Base-by-base conservation (phyloP, 2,888 invertebrate species). In the Lamellibrachia columna region DNA sequence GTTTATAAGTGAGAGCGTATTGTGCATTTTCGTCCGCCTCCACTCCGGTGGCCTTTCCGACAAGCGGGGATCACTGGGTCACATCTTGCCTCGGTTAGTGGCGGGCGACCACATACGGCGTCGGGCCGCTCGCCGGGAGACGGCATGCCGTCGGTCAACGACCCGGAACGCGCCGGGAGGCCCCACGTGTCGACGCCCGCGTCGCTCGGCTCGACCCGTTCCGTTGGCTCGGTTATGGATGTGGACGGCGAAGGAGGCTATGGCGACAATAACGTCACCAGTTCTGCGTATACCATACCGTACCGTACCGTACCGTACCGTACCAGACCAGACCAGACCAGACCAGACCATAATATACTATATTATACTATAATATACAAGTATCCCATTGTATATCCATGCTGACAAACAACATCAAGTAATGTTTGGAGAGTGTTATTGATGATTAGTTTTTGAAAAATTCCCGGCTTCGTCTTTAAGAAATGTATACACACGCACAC, bases 61-160 rank as follows among this genome's bases (percentile, higher is more conserved):
- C 11, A 4, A 8, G 53, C 22, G 53, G n/a, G 40, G 40, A 55
- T 92, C 53, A 53, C 28, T 92, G 92, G 60, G 40, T 92, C 52
- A 53, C 53, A 55, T 92, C 40, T 92, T 52, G 55, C n/a, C 22
- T n/a, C 75, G 75, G 75, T 75, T 75, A 75, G 75, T n/a, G 75
- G 75, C 75, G 75, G 75, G 15, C 15, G 22, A n/a, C 75, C 11
- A 75, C 75, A 75, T 0, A 75, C 75, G 75, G 6, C 22, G 75
- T n/a, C 75, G 75, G 22, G 15, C 15, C 75, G 22, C 22, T 75
- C 75, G 75, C 75, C 75, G 15, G 75, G 75, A 75, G 75, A 75
- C 75, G 75, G 75, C 75, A 4, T 75, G 75, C 75, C 75, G 22
- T 75, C 75, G 15, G 2, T n/a, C 22, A 75, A 75, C 75, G 75